These are phyloP conservation scores for Alcis repandata DNA, from an alignment of 2,888 invertebrate species.

Conservation along the genomic window DNA sequence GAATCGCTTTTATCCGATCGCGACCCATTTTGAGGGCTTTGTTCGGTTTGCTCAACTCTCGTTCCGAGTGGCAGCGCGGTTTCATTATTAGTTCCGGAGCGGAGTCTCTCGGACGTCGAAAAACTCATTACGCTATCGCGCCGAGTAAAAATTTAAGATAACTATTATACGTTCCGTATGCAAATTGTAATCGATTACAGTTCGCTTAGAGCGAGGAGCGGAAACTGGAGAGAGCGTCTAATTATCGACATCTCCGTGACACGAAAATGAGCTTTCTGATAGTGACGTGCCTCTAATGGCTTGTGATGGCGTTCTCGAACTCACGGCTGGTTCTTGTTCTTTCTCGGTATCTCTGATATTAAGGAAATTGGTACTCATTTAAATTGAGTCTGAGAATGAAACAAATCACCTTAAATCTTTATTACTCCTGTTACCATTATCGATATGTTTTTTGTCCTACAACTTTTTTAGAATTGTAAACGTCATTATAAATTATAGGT, in stretches of 20 bases:
- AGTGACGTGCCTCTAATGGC: constrained; percentile 35
- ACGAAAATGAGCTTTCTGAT: constrained; percentile 39
- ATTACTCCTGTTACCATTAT: background rate
- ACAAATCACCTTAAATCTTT: background rate
- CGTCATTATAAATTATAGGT: background rate
- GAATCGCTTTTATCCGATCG: constrained; percentile 30
- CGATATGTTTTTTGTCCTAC: background rate
- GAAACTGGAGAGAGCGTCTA: constrained; percentile 35
- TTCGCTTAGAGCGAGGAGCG: constrained; percentile 46
- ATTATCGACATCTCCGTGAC: constrained; percentile 40
- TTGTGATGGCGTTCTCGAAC: constrained; percentile 15
- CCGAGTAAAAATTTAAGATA: constrained; percentile 58
- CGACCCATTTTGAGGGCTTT: constrained; percentile 14
- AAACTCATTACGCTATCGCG: constrained; percentile 49
- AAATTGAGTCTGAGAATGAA: background rate
- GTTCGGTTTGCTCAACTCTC: constrained; percentile 14
- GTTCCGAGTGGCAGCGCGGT: constrained; percentile 25
- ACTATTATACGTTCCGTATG: constrained; percentile 64
- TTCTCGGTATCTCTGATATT: constrained; percentile 11
- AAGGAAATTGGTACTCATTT: background rate
- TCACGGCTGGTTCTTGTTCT: constrained; percentile 8
- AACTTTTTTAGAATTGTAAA: background rate
- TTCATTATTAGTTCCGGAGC: constrained; percentile 36
- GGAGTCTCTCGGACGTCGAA: constrained; percentile 32
- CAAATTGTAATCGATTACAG: constrained; percentile 63